Evolutionary conservation across 1,140 invertebrate species (phyloP), one percentile per base, ranked within the genome.

Genomic region (Bilobella aurantiaca): DNA sequence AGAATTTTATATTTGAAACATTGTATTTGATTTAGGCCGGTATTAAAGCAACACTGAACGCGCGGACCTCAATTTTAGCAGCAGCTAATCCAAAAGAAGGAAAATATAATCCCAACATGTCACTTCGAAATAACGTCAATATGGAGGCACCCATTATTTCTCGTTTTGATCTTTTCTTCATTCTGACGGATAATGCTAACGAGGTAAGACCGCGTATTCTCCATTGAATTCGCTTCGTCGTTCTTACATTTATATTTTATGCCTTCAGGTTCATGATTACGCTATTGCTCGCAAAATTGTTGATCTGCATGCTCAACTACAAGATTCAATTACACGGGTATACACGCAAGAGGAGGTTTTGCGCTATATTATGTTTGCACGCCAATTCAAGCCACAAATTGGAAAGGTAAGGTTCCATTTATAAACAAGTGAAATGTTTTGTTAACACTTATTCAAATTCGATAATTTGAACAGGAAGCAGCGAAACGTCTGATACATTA

Each of bases 141-240:
- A 78, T 99, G 12, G 87, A 90, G 0, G 94, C 96, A 0, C 96
- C 97, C 0, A 98, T 99, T 73, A 98, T 99, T 95, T 99, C 96
- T 0, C 83, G 97, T 75, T 99, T 99, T 77, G 97, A 99, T 81
- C 79, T 99, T 0, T 99, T 99, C 79, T 99, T 99, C 79, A 93
- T 99, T 73, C 80, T 99, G 0, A 88, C 98, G 2, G 94, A 97
- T 78, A 93, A 97, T 76, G 91, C 90, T 73, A 96, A 93, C 77
- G 92, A 96, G 79, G 86, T 93, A 72, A 75, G 18, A 31, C 8
- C 8, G 8, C 28, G n/a, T 8, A 8, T 59, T 59, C 5, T 25
- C 25, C 28, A 29, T 30, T 59, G 12, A n/a, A n/a, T n/a, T n/a
- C n/a, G n/a, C n/a, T n/a, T n/a, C n/a, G n/a, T n/a, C 8, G 8